Evolutionary conservation across 2,888 invertebrate genomes (phyloP), one percentile per base, ranked within the genome.

Genomic region (Trichopria drosophilae): DNA sequence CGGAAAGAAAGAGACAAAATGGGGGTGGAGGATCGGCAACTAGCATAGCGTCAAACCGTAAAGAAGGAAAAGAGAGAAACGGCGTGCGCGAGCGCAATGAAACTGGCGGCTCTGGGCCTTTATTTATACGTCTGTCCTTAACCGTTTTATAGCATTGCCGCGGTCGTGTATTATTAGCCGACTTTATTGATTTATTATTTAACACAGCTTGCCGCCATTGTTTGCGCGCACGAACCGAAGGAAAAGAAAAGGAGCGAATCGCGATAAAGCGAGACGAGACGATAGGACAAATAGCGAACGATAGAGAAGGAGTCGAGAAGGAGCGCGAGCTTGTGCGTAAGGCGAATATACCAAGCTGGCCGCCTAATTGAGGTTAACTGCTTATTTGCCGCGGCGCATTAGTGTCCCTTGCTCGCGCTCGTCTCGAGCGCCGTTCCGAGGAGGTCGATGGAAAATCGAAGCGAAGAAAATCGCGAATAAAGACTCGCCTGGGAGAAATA

Each of bases 321-420:
- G 22, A 46, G 24, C 31, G 6, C 19, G 29, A 22, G 20, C 44
- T 36, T 24, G 22, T 24, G 51, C 31, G 23, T 26, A 20, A 26
- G 43, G 35, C 42, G 34, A 35, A 13, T 29, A 28, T 6, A 42
- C 22, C 59, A 58, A 45, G 59, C 62, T 62, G 24, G 59, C 52
- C 51, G 61, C 56, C 65, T 67, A 67, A 68, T 68, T 67, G 67
- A 63, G 68, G 68, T 68, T 66, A 68, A 68, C 64, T 66, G 65
- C 67, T 66, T 66, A 64, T 67, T 68, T 60, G 61, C 58, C 52
- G 62, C 56, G 58, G 52, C 53, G 55, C 55, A 63, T 63, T 58
- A 58, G 53, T 53, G 53, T 57, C 61, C 59, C 62, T 42, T 19
- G 29, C 31, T 48, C 26, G 19, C 39, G 42, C 22, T 22, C 16